Evolutionary conservation across 2,797 vertebrate species (phyloP).

Genomic region (Lagocephalus sceleratus): DNA sequence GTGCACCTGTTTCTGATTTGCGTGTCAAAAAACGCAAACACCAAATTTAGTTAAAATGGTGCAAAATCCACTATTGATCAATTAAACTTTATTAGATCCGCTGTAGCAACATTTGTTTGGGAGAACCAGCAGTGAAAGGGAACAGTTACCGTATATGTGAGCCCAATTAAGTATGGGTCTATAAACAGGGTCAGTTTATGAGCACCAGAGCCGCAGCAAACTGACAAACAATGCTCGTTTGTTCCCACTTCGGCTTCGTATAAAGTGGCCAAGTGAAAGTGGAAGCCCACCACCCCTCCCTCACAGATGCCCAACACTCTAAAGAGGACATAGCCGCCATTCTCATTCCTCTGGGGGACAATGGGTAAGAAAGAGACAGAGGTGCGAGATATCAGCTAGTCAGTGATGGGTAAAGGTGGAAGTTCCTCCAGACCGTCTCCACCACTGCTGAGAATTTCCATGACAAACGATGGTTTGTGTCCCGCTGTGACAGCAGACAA

Average conservation of each 20-base stretch:
- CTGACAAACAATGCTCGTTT: constrained; percentile 66
- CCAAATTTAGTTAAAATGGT: no score
- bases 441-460: constrained; percentile 21
- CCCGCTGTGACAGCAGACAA: constrained; percentile 1
- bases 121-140: constrained; percentile 32
- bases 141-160: constrained; percentile 36
- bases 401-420: constrained; percentile 38
- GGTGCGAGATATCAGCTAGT: constrained; percentile 48
- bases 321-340: constrained; percentile 50
- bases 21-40: not conserved
- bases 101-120: not conserved
- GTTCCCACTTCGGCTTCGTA: constrained; percentile 65
- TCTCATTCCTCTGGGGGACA: constrained; percentile 53
- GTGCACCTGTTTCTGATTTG: not conserved
- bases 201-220: constrained; percentile 44
- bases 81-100: not conserved
- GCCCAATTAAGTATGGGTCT: constrained; percentile 65
- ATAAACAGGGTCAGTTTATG: constrained; percentile 59
- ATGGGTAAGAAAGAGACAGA: constrained; percentile 44
- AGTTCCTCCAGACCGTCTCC: constrained; percentile 47
- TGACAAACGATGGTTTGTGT: not conserved
- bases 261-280: constrained; percentile 62
- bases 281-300: constrained; percentile 29
- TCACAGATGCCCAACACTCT: constrained; percentile 47
- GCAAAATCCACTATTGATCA: no score